Percentiles rank a stretch among this genome's conserved stretches.
phyloP scores from a whole-genome alignment of 2,888 invertebrate species.

The Parascotia fuliginaria region DNA sequence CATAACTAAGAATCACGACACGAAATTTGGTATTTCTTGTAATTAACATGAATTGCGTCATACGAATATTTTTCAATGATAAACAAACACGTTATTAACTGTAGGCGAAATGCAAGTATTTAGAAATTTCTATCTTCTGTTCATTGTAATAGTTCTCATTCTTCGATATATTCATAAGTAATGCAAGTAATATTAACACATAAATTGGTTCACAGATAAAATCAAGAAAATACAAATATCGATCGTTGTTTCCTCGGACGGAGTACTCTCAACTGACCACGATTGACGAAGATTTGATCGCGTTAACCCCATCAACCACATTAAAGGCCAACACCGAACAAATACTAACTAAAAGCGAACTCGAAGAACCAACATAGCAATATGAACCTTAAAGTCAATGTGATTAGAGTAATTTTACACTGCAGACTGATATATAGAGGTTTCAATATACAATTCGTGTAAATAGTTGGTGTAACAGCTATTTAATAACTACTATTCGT shows the following conservation, averaged over 20 bases:
- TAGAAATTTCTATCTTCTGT: too few relatives aligned
- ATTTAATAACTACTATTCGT: slow-evolving; percentile 34
- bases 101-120: too few relatives aligned
- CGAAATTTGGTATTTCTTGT: too few relatives aligned
- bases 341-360: slow-evolving; percentile 55
- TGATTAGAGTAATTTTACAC: slow-evolving; percentile 72
- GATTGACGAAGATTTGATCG: slow-evolving; percentile 73
- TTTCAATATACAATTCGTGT: slow-evolving; percentile 64
- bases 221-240: slow-evolving; percentile 61
- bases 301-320: slow-evolving; percentile 66
- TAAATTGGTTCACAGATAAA: slow-evolving; percentile 58
- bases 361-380: slow-evolving; percentile 80
- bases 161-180: too few relatives aligned
- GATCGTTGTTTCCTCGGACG: slow-evolving; percentile 67
- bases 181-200: background rate
- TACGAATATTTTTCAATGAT: too few relatives aligned
- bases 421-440: slow-evolving; percentile 83
- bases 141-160: too few relatives aligned
- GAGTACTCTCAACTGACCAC: slow-evolving; percentile 78
- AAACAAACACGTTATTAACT: too few relatives aligned
- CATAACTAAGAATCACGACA: too few relatives aligned
- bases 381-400: slow-evolving; percentile 60
- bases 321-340: slow-evolving; percentile 54
- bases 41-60: too few relatives aligned
- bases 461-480: slow-evolving; percentile 50